phyloP scores from a whole-genome alignment of 1,140 invertebrate species.

The Drosophila kohkoa region DNA sequence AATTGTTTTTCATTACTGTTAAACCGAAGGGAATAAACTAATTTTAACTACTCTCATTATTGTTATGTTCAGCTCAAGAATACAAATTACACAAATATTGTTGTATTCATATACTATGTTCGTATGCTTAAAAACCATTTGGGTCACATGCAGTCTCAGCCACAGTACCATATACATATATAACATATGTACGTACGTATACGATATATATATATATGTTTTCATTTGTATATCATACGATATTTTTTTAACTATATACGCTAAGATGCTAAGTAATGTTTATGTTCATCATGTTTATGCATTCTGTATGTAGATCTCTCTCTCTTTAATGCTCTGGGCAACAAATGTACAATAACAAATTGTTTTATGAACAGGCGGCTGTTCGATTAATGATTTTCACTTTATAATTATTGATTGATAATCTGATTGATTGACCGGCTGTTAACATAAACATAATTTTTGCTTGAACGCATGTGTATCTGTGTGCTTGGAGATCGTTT shows the following conservation, averaged over 20 bases:
- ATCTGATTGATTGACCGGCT: conserved; percentile 30
- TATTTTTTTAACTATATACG: conserved; percentile 22
- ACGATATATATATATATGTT: background rate
- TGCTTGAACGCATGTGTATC: conserved; percentile 2
- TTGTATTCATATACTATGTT: conserved; percentile 36
- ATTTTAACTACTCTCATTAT: conserved; percentile 78
- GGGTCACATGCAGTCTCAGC: conserved; percentile 33
- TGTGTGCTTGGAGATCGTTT: conserved; percentile 42
- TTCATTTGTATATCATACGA: conserved; percentile 15
- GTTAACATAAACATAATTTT: conserved; percentile 16
- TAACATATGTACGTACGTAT: background rate
- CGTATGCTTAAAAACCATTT: conserved; percentile 54
- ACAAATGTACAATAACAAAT: conserved; percentile 73
- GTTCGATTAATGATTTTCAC: conserved; percentile 4
- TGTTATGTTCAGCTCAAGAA: conserved; percentile 80
- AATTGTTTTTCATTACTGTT: conserved; percentile 35
- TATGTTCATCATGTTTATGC: conserved; percentile 24
- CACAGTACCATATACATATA: conserved; percentile 33
- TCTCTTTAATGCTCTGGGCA: conserved; percentile 29
- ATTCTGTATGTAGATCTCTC: conserved; percentile 18
- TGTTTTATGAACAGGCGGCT: conserved; percentile 39
- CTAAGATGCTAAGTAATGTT: conserved; percentile 30
- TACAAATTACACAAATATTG: conserved; percentile 47
- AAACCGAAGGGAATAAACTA: conserved; percentile 46
- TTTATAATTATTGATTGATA: conserved; percentile 19